phyloP scores from a whole-genome alignment of 1,140 invertebrate species.

The Dendroctonus valens region DNA sequence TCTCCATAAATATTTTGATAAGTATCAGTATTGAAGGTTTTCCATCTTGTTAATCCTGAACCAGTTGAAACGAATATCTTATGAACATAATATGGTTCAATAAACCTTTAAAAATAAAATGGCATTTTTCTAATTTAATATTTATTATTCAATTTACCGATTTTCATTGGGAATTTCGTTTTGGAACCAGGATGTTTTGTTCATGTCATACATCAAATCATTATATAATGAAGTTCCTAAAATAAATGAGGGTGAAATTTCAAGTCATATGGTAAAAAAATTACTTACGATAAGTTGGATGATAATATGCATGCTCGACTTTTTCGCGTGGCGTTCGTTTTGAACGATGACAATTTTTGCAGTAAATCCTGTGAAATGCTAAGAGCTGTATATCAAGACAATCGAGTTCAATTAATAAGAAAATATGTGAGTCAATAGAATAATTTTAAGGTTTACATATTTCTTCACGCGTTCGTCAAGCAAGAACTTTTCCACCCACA shows the following conservation, averaged over 20 bases:
- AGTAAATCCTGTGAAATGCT: constrained; percentile 40
- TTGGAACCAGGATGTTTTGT: constrained; percentile 40
- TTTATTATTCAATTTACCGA: neutral
- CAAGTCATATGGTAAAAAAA: neutral
- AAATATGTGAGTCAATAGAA: neutral
- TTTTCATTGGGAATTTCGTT: constrained; percentile 18
- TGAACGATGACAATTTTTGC: constrained; percentile 33
- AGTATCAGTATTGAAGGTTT: constrained; percentile 50
- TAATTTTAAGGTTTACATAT: no score
- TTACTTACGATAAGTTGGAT: constrained; percentile 23
- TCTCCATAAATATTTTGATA: constrained; percentile 33
- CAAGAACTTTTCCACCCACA: no score
- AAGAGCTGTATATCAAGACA: neutral
- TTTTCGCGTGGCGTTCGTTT: constrained; percentile 14
- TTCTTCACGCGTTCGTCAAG: no score
- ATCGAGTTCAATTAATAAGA: constrained; percentile 1
- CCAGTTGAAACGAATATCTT: constrained; percentile 78
- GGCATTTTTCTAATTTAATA: neutral
- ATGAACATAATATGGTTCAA: constrained; percentile 34
- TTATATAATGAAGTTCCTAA: constrained; percentile 25
- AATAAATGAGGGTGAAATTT: neutral
- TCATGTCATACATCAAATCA: constrained; percentile 29
- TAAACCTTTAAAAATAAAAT: constrained; percentile 26
- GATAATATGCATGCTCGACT: constrained; percentile 27
- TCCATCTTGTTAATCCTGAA: constrained; percentile 82